phyloP scores from a whole-genome alignment of 2,888 invertebrate genomes.

The Vannuccia rotundouncinata region DNA sequence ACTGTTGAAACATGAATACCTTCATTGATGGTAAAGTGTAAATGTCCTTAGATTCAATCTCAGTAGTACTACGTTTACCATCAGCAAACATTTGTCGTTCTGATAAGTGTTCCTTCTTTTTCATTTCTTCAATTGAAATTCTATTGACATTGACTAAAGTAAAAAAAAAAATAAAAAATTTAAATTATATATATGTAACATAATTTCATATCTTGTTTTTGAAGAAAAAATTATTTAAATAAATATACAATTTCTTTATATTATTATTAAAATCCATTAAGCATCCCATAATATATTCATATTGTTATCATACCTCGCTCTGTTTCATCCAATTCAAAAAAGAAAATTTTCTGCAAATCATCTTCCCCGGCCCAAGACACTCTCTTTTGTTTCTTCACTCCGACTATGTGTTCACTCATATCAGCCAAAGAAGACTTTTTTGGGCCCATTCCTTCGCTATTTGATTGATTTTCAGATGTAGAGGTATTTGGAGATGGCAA shows the following conservation, averaged over 20 bases:
- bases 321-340: constrained; percentile 87
- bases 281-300: no score
- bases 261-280: no score
- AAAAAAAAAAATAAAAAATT: no score
- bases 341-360: constrained; percentile 73
- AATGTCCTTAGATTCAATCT: neutral
- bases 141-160: constrained; percentile 82
- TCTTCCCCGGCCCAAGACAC: constrained; percentile 75
- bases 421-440: constrained; percentile 30
- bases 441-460: neutral
- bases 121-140: constrained; percentile 76
- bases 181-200: constrained; percentile 32
- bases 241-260: no score
- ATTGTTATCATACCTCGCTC: no score
- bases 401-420: neutral
- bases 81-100: constrained; percentile 60
- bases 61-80: neutral
- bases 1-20: no score
- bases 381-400: constrained; percentile 57
- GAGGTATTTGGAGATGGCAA: neutral
- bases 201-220: no score
- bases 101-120: constrained; percentile 75
- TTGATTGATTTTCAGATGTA: neutral
- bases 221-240: no score
- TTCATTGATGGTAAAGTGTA: constrained; percentile 10